Evolutionary conservation across 2,888 invertebrate genomes (phyloP), one percentile per base, ranked within the genome.

Genomic region (Cantharis lateralis): DNA sequence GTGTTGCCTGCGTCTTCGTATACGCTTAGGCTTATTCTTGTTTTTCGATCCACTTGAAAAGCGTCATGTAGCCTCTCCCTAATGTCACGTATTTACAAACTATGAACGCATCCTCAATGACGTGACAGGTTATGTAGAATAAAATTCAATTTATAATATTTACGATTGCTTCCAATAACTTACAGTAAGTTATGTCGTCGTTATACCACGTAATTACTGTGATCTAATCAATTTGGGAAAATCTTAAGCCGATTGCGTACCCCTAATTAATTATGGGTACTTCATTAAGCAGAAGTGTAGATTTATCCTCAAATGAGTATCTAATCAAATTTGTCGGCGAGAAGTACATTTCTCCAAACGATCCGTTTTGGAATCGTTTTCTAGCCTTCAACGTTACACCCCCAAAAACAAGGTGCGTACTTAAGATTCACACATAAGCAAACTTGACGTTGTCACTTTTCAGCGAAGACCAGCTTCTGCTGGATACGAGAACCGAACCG

Each of bases 291-390:
- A 92, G 92, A 82, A 93, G 94, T 85, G 91, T 93, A 72, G 95
- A 98, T 86, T 89, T 98, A 81, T 91, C 93, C 24, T 92, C 91
- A 80, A 98, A 98, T 88, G 94, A 95, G 84, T 93, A 94, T 85
- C 89, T 98, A 69, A 90, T 91, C 78, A 91, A 92, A 80, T 96
- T 98, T 86, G 94, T 95, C 79, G 94, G 96, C 0, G 90, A 91
- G 61, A 94, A 96, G 80, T 90, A 93, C 61, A 94, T 99, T 82
- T 91, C 94, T 5, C 91, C 93, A 9, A 96, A 96, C 87, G 96
- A 97, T 86, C 94, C 95, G 0, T 98, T 96, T 87, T 99, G 99
- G 99, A 96, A 96, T 86, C 93, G 94, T 81, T 92, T 99, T 80
- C 90, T 99, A 61, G 95, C 98, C 0, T 99, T 97, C 86, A 96